Conservation (phyloP, 1,140 invertebrate genomes). For the Drosophila melanica region DNA sequence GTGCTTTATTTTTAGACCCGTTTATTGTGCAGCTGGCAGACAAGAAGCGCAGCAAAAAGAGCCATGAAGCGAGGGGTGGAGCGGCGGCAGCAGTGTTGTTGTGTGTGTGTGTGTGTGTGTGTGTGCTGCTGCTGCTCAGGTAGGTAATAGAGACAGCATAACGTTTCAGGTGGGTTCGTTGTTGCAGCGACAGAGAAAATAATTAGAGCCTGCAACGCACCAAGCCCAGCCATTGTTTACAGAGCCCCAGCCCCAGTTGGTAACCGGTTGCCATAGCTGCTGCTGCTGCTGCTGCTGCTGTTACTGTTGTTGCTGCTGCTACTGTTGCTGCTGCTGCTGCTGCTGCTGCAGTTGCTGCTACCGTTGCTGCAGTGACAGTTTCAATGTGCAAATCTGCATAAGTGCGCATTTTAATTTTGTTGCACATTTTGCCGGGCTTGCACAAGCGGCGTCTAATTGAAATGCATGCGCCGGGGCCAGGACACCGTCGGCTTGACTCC, state of each 20-base stretch:
- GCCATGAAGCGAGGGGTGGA: slow-evolving; percentile 6
- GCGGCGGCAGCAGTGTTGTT: no score
- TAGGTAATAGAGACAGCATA: slow-evolving; percentile 13
- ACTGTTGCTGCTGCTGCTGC: slow-evolving; percentile 25
- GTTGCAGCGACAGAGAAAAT: slow-evolving; percentile 76
- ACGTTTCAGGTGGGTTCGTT: slow-evolving; percentile 53
- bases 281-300: slow-evolving; percentile 29
- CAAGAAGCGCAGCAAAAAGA: slow-evolving; percentile 34
- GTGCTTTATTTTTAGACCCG: slow-evolving; percentile 72
- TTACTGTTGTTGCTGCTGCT: slow-evolving; percentile 19
- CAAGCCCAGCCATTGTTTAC: slow-evolving; percentile 59
- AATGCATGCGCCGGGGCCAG: slow-evolving; percentile 57
- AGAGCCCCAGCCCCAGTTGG: not conserved
- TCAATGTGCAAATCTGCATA: slow-evolving; percentile 83
- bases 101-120: no score
- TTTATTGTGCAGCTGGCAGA: slow-evolving; percentile 75
- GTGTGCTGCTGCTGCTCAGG: not conserved
- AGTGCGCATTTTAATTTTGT: slow-evolving; percentile 83
- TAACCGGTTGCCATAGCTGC: slow-evolving; percentile 32
- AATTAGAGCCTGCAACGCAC: slow-evolving; percentile 79
- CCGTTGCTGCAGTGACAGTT: slow-evolving; percentile 69
- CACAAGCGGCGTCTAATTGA: slow-evolving; percentile 74
- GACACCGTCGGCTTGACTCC: slow-evolving; percentile 47
- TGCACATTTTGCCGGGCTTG: slow-evolving; percentile 79
- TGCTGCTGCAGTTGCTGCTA: slow-evolving; percentile 23